These are phyloP conservation scores for Zeuzera pyrina DNA, from an alignment of 2,888 invertebrate genomes.

Conservation along the genomic window DNA sequence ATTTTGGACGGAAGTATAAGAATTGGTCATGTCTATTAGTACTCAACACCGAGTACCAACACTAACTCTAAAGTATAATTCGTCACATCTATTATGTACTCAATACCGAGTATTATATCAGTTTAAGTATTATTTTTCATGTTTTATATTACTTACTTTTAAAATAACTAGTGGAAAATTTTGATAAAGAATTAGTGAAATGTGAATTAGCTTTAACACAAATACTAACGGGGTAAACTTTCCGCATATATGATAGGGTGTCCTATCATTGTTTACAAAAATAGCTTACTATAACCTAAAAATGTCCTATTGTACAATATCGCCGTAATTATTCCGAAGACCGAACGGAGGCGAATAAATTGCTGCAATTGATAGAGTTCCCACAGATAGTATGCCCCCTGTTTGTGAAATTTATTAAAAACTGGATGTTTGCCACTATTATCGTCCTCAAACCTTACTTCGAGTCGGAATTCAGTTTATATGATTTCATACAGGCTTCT, in stretches of 20 bases:
- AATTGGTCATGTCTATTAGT: no score
- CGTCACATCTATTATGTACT: no score
- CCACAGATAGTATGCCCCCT: constrained; percentile 86
- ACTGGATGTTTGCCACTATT: constrained; percentile 82
- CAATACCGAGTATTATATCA: no score
- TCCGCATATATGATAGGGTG: constrained; percentile 49
- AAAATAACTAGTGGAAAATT: no score
- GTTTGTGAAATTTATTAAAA: constrained; percentile 82
- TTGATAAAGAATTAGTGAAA: constrained; percentile 19
- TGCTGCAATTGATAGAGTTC: constrained; percentile 81
- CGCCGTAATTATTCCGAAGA: constrained; percentile 54
- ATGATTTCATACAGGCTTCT: constrained; percentile 81
- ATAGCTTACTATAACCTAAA: constrained; percentile 48
- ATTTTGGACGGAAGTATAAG: no score
- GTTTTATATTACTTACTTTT: no score
- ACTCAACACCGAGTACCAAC: no score
- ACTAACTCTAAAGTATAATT: no score
- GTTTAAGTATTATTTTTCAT: no score
- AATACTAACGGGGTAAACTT: constrained; percentile 44
- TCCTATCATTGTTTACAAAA: constrained; percentile 39
- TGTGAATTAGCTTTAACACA: constrained; percentile 65
- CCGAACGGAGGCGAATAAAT: constrained; percentile 43
- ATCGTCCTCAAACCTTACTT: constrained; percentile 86
- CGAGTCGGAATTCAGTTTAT: constrained; percentile 80
- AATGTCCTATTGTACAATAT: constrained; percentile 49